Percentiles rank a stretch among this genome's conserved stretches.
Evolutionary conservation across 2,888 invertebrate species (phyloP).

Genomic region (Gymnosoma rotundatum): DNA sequence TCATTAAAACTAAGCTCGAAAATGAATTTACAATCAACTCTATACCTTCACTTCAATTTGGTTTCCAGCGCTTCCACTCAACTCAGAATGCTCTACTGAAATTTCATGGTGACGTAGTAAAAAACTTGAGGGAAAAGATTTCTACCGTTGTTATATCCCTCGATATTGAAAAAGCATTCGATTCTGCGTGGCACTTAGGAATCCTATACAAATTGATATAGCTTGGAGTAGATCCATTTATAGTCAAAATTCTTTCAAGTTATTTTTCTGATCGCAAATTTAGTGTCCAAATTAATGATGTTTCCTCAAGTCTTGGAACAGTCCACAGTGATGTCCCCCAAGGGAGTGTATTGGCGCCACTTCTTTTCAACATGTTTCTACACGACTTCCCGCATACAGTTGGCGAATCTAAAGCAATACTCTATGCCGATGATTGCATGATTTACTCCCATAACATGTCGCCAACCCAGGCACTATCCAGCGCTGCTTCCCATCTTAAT

Average conservation of each 20-base stretch:
- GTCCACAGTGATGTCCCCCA: background rate
- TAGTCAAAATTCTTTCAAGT: background rate
- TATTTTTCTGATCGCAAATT: background rate
- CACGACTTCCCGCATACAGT: background rate
- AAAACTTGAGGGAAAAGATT: background rate
- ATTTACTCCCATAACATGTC: too few relatives aligned
- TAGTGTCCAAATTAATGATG: background rate
- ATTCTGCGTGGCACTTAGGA: background rate
- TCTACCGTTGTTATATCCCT: background rate
- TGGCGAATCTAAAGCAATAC: background rate
- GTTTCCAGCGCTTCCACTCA: background rate
- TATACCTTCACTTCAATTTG: background rate
- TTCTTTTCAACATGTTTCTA: background rate
- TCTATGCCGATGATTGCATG: background rate
- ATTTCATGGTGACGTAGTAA: background rate
- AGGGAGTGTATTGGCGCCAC: background rate
- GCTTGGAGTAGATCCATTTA: background rate
- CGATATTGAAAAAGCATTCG: background rate
- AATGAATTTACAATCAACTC: background rate
- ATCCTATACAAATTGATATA: background rate
- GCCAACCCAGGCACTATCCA: too few relatives aligned
- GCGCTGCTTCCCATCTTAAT: too few relatives aligned
- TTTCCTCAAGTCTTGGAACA: background rate
- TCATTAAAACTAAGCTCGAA: background rate
- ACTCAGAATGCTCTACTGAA: slow-evolving; percentile 5